Evolutionary conservation across 2,888 invertebrate species (phyloP).

Genomic region (Dryomyza anilis): DNA sequence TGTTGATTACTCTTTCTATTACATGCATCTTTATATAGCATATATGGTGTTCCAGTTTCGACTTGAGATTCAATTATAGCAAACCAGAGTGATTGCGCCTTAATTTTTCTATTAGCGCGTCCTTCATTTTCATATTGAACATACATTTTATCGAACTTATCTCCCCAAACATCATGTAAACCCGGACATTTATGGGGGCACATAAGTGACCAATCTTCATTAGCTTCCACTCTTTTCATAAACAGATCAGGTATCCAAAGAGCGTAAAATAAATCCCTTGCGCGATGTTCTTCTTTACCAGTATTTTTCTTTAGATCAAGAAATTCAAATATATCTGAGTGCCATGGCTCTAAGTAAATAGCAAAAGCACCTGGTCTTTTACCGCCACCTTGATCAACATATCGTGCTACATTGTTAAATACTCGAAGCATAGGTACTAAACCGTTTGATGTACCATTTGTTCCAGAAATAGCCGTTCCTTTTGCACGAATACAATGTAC

Average conservation of each 20-base stretch:
- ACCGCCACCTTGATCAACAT: slow-evolving; percentile 98
- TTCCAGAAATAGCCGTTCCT: slow-evolving; percentile 91
- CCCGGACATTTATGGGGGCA: slow-evolving; percentile 94
- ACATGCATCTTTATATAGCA: slow-evolving; percentile 95
- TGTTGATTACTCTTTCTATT: slow-evolving; percentile 97
- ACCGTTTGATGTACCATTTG: slow-evolving; percentile 94
- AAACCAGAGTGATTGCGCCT: slow-evolving; percentile 90
- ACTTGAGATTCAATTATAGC: slow-evolving; percentile 93
- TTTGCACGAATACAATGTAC: slow-evolving; percentile 93
- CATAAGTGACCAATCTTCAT: slow-evolving; percentile 93
- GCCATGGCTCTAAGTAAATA: slow-evolving; percentile 98
- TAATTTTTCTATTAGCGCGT: slow-evolving; percentile 70
- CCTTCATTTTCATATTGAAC: slow-evolving; percentile 83
- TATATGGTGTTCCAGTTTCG: slow-evolving; percentile 98
- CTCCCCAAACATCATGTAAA: slow-evolving; percentile 90
- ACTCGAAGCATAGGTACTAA: slow-evolving; percentile 94
- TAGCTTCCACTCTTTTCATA: slow-evolving; percentile 88
- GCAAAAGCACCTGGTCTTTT: slow-evolving; percentile 98
- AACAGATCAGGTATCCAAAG: slow-evolving; percentile 99
- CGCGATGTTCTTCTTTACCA: slow-evolving; percentile 91
- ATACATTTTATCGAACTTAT: slow-evolving; percentile 90
- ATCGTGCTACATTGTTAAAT: slow-evolving; percentile 93
- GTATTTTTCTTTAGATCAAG: slow-evolving; percentile 94
- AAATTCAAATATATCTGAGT: slow-evolving; percentile 95
- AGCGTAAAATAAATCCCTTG: slow-evolving; percentile 94